phyloP scores from a whole-genome alignment of 2,113 vertebrate species.

The Pterophyllum scalare region DNA sequence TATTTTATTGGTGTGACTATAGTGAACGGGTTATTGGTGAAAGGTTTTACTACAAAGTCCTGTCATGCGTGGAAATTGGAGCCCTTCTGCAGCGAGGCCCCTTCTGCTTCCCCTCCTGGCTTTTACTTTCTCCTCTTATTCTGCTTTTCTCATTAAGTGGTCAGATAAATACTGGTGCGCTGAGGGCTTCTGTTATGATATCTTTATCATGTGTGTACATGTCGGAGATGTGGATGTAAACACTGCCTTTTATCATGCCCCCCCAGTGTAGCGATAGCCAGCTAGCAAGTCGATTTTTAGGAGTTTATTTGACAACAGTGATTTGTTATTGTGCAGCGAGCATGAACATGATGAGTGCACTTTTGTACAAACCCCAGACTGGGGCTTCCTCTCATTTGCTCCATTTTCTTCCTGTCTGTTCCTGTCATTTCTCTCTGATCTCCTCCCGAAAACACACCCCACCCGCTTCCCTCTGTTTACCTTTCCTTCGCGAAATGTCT shows the following conservation, averaged over 20 bases:
- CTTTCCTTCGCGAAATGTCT: constrained; percentile 45
- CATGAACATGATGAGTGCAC: constrained; percentile 32
- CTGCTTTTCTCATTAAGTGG: constrained; percentile 63
- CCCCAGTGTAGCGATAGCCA: constrained; percentile 3
- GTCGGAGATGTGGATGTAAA: constrained; percentile 52
- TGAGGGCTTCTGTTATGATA: constrained; percentile 58
- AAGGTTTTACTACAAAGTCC: constrained; percentile 24
- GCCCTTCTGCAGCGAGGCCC: background rate
- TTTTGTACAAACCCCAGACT: constrained; percentile 23
- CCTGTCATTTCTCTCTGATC: constrained; percentile 62
- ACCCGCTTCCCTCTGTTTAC: constrained; percentile 59
- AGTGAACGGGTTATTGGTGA: constrained; percentile 19
- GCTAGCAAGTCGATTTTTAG: constrained; percentile 31
- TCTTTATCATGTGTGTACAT: constrained; percentile 70
- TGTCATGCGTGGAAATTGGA: constrained; percentile 36
- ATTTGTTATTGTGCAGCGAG: constrained; percentile 62
- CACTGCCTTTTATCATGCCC: constrained; percentile 64
- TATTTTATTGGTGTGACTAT: constrained; percentile 5
- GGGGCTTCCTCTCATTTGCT: constrained; percentile 57
- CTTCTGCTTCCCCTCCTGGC: background rate
- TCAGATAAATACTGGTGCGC: constrained; percentile 50
- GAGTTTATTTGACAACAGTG: constrained; percentile 72
- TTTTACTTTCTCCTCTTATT: constrained; percentile 22
- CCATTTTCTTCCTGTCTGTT: constrained; percentile 54
- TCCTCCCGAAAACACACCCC: constrained; percentile 45